Evolutionary conservation across 2,113 vertebrate genomes (phyloP).

Genomic region (Madoqua kirkii): DNA sequence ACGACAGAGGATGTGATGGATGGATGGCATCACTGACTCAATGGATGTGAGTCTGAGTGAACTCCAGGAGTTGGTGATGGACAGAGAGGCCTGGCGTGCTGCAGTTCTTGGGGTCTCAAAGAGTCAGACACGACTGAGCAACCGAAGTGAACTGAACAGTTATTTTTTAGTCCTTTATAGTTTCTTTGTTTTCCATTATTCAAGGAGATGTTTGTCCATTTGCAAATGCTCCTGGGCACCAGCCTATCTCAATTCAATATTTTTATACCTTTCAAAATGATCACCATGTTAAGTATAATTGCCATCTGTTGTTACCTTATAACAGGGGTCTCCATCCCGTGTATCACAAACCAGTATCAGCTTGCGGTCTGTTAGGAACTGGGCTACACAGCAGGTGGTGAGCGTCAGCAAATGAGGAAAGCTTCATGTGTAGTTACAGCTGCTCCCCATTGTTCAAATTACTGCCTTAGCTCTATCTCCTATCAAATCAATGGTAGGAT

Average conservation of each 20-base stretch:
- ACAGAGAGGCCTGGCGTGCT: too few relatives aligned
- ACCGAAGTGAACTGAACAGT: too few relatives aligned
- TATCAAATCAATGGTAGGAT: neutral
- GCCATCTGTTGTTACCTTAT: neutral
- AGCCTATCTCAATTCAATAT: neutral
- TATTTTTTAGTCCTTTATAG: neutral
- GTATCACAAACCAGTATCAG: neutral
- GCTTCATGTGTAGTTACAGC: neutral
- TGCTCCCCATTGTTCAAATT: neutral
- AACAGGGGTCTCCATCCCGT: neutral
- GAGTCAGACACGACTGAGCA: too few relatives aligned
- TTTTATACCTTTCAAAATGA: neutral
- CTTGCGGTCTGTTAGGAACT: neutral
- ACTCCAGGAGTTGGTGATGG: too few relatives aligned
- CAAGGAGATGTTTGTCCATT: neutral
- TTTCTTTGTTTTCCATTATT: neutral
- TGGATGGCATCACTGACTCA: too few relatives aligned
- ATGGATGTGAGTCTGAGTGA: too few relatives aligned
- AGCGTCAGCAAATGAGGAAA: neutral
- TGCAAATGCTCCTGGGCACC: neutral
- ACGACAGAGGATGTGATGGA: too few relatives aligned
- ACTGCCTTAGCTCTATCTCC: neutral
- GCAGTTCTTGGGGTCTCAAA: too few relatives aligned
- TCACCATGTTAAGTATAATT: neutral
- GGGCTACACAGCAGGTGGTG: neutral